Percentiles rank a stretch among this genome's conserved stretches.
Conservation (phyloP, 2,797 vertebrate genomes). For the Lutjanus campechanus region DNA sequence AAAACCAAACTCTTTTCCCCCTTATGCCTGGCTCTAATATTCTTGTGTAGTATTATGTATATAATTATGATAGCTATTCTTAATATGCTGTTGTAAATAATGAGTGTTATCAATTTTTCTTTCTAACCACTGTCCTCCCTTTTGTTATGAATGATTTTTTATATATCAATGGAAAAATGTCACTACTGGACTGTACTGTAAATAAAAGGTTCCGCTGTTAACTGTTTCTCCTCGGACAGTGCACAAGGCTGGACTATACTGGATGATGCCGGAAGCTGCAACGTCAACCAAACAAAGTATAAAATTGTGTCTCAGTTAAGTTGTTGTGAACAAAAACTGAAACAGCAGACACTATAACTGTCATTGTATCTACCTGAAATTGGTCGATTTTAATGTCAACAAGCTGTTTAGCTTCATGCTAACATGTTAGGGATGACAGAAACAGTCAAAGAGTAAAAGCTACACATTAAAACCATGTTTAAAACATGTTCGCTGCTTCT, state of each 20-base stretch:
- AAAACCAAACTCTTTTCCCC: too few species aligned
- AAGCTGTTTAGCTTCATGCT: neutral
- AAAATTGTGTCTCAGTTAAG: rapidly evolving
- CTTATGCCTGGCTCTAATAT: too few species aligned
- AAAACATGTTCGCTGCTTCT: neutral
- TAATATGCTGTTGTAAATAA: neutral
- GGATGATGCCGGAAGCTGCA: constrained; percentile 32
- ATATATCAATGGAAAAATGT: neutral
- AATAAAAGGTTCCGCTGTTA: constrained; percentile 35
- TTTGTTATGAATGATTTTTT: neutral
- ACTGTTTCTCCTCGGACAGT: constrained; percentile 62
- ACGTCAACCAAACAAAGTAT: constrained; percentile 13
- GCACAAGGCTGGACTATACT: constrained; percentile 12
- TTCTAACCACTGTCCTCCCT: neutral
- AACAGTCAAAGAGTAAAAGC: too few species aligned
- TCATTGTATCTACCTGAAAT: rapidly evolving
- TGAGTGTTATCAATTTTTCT: rapidly evolving
- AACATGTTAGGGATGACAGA: neutral
- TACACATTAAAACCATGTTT: neutral
- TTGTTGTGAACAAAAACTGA: neutral
- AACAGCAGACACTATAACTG: rapidly evolving
- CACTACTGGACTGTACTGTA: too few species aligned
- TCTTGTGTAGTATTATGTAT: neutral
- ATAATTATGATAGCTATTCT: neutral
- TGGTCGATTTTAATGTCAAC: neutral